These are phyloP conservation scores for Dendroctonus ponderosae DNA, from an alignment of 1,140 invertebrate species.

Conservation along the genomic window DNA sequence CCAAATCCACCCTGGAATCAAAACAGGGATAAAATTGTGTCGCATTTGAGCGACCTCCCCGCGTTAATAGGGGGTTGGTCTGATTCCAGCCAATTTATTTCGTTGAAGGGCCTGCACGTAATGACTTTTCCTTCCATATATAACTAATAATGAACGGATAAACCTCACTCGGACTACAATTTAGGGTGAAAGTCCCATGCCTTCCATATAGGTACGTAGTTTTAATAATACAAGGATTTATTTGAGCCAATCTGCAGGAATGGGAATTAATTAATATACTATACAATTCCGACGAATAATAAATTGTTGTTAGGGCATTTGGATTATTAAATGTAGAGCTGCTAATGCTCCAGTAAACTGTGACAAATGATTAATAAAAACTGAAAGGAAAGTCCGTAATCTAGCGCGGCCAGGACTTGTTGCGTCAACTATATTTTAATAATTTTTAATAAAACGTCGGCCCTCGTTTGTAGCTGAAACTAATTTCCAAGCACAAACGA, in stretches of 20 bases:
- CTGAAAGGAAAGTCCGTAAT: too few species aligned
- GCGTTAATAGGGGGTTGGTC: conserved; percentile 14
- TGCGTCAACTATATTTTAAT: not conserved
- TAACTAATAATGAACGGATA: conserved; percentile 21
- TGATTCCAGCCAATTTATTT: conserved; percentile 27
- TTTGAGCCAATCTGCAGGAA: too few species aligned
- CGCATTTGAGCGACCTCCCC: conserved; percentile 10
- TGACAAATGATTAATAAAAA: conserved; percentile 2
- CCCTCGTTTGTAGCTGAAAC: conserved; percentile 8
- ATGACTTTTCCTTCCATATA: conserved; percentile 24
- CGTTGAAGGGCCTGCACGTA: conserved; percentile 18
- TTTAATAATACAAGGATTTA: too few species aligned
- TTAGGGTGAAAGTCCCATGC: not conserved
- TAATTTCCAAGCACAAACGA: conserved; percentile 6
- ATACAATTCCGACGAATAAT: not conserved
- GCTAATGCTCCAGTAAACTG: not conserved
- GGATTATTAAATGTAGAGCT: not conserved
- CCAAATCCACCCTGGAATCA: too few species aligned
- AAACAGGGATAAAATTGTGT: not conserved
- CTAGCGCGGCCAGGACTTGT: not conserved
- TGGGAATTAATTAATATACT: too few species aligned
- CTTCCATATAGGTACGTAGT: too few species aligned
- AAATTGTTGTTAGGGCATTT: not conserved
- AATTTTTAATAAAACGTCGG: conserved; percentile 4
- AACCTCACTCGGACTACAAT: conserved; percentile 1